Percentiles rank a stretch among this genome's conserved stretches.
These are phyloP conservation scores for Drosophila seclusa DNA, from an alignment of 2,888 invertebrate species.

Conservation along the genomic window DNA sequence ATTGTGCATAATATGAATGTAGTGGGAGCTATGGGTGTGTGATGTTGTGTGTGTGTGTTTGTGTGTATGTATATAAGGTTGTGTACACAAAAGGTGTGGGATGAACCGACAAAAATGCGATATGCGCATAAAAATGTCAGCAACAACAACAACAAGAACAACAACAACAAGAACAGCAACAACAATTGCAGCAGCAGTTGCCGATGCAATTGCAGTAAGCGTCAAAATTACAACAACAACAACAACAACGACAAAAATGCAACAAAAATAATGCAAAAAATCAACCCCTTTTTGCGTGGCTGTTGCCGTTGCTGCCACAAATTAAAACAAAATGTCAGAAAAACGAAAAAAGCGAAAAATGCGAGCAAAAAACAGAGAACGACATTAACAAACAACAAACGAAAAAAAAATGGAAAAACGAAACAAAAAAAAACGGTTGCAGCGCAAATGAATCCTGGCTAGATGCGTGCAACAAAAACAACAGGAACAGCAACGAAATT, in stretches of 20 bases:
- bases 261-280: constrained; percentile 65
- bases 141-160: constrained; percentile 54
- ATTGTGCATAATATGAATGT: constrained; percentile 30
- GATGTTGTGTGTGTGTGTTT: constrained; percentile 9
- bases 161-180: constrained; percentile 24
- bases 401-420: constrained; percentile 35
- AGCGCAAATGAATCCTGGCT: constrained; percentile 71
- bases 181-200: constrained; percentile 46
- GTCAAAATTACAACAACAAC: constrained; percentile 69
- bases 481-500: constrained; percentile 25
- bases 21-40: neutral
- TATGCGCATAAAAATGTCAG: constrained; percentile 71
- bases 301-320: constrained; percentile 67
- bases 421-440: constrained; percentile 45
- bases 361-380: constrained; percentile 39
- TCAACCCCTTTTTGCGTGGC: constrained; percentile 71
- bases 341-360: constrained; percentile 60
- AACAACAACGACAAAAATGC: constrained; percentile 49
- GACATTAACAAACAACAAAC: constrained; percentile 49
- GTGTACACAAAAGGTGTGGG: constrained; percentile 69
- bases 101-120: constrained; percentile 77
- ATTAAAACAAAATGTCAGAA: constrained; percentile 82
- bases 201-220: constrained; percentile 68
- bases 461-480: constrained; percentile 71
- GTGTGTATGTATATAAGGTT: constrained; percentile 23